Percentiles rank a stretch among this genome's conserved stretches.
Evolutionary conservation across 2,888 invertebrate species (phyloP).

Genomic region (Eucera pruinosa): DNA sequence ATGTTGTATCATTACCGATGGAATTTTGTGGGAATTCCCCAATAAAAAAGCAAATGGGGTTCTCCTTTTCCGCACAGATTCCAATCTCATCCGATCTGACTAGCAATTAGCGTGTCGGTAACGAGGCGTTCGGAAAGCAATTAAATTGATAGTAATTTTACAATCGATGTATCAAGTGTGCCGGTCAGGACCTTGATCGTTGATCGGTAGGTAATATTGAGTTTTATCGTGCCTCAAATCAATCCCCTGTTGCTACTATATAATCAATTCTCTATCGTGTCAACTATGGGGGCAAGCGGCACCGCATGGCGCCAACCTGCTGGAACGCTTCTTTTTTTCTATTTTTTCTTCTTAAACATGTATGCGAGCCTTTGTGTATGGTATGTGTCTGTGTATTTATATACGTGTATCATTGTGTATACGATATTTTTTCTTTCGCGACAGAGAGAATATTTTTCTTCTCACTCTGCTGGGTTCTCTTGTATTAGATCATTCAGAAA

Average conservation of each 20-base stretch:
- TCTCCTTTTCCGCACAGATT: neutral
- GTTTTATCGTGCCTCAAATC: conserved; percentile 50
- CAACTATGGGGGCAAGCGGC: conserved; percentile 48
- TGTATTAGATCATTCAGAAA: no score
- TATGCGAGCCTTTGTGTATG: neutral
- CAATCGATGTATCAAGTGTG: conserved; percentile 20
- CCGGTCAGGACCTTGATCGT: conserved; percentile 43
- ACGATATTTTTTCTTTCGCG: neutral
- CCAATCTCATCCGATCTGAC: conserved; percentile 6
- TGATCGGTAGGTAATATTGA: conserved; percentile 41
- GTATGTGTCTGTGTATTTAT: no score
- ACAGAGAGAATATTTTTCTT: conserved; percentile 1
- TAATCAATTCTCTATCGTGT: conserved; percentile 54
- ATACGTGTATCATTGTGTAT: no score
- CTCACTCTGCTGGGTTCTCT: no score
- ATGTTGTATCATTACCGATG: neutral
- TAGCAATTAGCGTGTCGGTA: conserved; percentile 21
- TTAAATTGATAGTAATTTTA: conserved; percentile 43
- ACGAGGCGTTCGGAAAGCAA: conserved; percentile 22
- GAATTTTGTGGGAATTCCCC: conserved; percentile 5
- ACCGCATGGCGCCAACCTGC: conserved; percentile 57
- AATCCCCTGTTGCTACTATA: conserved; percentile 38
- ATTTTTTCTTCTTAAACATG: neutral
- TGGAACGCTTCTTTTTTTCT: conserved; percentile 15
- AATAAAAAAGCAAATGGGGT: neutral